Evolutionary conservation across 1,140 invertebrate species (phyloP).

Genomic region (Cotesia vestalis): DNA sequence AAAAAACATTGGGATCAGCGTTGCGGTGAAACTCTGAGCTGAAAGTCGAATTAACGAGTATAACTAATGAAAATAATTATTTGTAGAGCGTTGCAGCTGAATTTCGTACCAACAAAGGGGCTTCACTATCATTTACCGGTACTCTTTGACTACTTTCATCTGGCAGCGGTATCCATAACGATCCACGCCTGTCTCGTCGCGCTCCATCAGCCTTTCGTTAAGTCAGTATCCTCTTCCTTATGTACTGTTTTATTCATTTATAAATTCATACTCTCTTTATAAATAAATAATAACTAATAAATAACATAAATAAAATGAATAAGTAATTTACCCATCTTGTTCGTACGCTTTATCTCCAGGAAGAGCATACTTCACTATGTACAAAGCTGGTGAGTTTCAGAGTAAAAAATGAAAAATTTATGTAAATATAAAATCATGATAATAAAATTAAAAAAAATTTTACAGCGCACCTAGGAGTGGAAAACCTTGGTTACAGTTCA

Average conservation of each 20-base stretch:
- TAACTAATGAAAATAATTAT: slow-evolving; percentile 37
- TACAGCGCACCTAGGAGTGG: slow-evolving; percentile 72
- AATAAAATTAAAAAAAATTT: slow-evolving; percentile 37
- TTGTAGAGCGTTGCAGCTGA: slow-evolving; percentile 83
- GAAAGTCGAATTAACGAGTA: neutral
- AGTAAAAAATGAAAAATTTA: slow-evolving; percentile 9
- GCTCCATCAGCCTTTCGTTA: slow-evolving; percentile 90
- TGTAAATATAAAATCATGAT: slow-evolving; percentile 16
- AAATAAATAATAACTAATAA: neutral
- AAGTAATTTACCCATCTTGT: neutral
- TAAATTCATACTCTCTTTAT: neutral
- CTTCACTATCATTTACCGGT: slow-evolving; percentile 95
- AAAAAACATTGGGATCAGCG: no score
- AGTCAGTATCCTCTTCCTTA: slow-evolving; percentile 69
- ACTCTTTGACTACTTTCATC: slow-evolving; percentile 97
- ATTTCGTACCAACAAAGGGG: slow-evolving; percentile 88
- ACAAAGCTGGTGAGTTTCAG: slow-evolving; percentile 79
- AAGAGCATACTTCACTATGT: slow-evolving; percentile 85
- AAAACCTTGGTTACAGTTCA: slow-evolving; percentile 73
- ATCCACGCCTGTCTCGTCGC: slow-evolving; percentile 91
- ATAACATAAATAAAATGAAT: slow-evolving; percentile 30
- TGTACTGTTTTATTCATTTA: slow-evolving; percentile 35
- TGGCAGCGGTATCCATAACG: slow-evolving; percentile 88
- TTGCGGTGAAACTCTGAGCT: neutral
- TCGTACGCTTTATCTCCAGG: slow-evolving; percentile 58